Conservation (phyloP, 2,888 invertebrate genomes). For the Napeogenes sylphis region DNA sequence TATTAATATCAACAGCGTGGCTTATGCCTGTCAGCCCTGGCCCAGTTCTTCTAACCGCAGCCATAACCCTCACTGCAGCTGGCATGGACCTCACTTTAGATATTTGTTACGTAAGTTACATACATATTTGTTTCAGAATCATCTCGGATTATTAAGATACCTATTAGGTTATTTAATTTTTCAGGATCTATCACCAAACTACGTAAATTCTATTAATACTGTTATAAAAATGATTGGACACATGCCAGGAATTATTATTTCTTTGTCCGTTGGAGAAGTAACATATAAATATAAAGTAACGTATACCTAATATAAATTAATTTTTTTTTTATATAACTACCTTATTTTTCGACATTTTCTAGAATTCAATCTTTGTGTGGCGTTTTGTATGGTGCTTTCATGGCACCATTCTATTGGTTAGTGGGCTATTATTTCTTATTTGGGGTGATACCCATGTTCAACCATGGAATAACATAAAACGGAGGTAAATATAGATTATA, state of each 20-base stretch:
- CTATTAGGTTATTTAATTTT: slow-evolving; percentile 36
- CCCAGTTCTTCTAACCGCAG: slow-evolving; percentile 55
- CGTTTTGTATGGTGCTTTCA: slow-evolving; percentile 71
- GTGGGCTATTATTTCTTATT: slow-evolving; percentile 58
- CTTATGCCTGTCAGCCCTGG: slow-evolving; percentile 52
- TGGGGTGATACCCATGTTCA: slow-evolving; percentile 64
- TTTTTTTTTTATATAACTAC: neutral
- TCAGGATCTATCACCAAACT: slow-evolving; percentile 86
- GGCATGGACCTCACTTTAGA: slow-evolving; percentile 81
- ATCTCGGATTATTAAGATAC: neutral
- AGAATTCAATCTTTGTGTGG: slow-evolving; percentile 58
- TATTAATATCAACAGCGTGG: slow-evolving; percentile 58
- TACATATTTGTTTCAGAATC: neutral
- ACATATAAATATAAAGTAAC: slow-evolving; percentile 68
- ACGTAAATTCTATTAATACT: slow-evolving; percentile 84
- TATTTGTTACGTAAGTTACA: slow-evolving; percentile 68
- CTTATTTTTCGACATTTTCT: slow-evolving; percentile 12
- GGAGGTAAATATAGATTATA: slow-evolving; percentile 28
- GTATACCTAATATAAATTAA: neutral
- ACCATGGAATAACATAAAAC: slow-evolving; percentile 54
- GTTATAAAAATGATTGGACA: slow-evolving; percentile 85
- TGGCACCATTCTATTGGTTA: slow-evolving; percentile 52
- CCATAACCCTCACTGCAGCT: slow-evolving; percentile 75
- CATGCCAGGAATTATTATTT: slow-evolving; percentile 83
- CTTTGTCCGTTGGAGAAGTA: slow-evolving; percentile 81